These are phyloP conservation scores for Fistularia commersonii DNA, from an alignment of 2,797 vertebrate species.

Conservation along the genomic window DNA sequence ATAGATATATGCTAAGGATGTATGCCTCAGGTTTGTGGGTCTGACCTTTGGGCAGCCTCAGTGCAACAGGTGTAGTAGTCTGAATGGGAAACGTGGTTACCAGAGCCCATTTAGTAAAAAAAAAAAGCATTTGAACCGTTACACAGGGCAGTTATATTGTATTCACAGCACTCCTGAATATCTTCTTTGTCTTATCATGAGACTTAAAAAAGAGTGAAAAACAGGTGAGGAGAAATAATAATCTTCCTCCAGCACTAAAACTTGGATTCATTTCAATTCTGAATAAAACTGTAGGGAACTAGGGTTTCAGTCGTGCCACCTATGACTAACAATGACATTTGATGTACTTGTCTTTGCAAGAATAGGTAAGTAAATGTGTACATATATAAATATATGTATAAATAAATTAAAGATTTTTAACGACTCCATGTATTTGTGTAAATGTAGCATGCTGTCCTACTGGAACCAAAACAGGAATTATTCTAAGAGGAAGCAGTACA, in stretches of 20 bases:
- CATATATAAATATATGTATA: conserved; percentile 85
- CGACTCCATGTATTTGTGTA: conserved; percentile 42
- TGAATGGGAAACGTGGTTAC: conserved; percentile 12
- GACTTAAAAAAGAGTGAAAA: too few relatives aligned
- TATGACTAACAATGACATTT: conserved; percentile 65
- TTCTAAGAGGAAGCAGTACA: too few relatives aligned
- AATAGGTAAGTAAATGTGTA: conserved; percentile 75
- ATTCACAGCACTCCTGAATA: conserved; percentile 10
- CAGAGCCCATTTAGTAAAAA: conserved; percentile 9
- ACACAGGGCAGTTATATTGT: conserved; percentile 6
- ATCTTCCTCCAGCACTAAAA: conserved; percentile 13
- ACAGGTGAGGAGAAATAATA: too few relatives aligned
- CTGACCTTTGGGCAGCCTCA: conserved; percentile 16
- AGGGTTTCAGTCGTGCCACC: conserved; percentile 52
- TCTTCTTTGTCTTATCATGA: too few relatives aligned
- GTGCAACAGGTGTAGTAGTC: not conserved
- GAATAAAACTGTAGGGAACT: conserved; percentile 19
- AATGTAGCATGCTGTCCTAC: not conserved
- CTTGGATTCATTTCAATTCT: conserved; percentile 17
- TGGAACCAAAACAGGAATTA: not conserved
- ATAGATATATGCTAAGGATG: conserved; percentile 12
- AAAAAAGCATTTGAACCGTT: conserved; percentile 8
- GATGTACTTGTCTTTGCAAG: conserved; percentile 68
- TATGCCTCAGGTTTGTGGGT: conserved; percentile 16
- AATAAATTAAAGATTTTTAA: conserved; percentile 85